Conservation (phyloP, 2,113 vertebrate genomes). For the Haemorhous mexicanus region DNA sequence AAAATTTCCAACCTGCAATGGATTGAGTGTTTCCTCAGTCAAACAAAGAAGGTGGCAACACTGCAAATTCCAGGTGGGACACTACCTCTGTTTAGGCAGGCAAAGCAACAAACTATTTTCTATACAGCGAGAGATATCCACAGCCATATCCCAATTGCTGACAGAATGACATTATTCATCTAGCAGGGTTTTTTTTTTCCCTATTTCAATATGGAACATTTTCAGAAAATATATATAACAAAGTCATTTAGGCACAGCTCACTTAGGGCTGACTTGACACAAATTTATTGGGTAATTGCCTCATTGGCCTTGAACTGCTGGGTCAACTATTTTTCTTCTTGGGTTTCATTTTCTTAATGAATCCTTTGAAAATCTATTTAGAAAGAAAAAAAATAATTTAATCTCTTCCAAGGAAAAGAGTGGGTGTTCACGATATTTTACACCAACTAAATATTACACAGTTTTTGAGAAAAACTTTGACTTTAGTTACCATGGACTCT, state of each 20-base stretch:
- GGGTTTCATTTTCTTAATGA: constrained; percentile 5
- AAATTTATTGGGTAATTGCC: neutral
- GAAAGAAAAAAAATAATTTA: neutral
- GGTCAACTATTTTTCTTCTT: constrained; percentile 3
- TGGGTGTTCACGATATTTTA: neutral
- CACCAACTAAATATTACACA: neutral
- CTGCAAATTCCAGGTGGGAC: neutral
- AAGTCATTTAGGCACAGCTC: neutral
- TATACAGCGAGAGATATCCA: neutral
- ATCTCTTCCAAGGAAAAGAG: neutral
- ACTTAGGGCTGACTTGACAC: neutral
- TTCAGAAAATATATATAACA: neutral
- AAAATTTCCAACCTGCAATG: neutral
- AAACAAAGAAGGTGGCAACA: neutral
- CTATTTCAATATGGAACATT: neutral
- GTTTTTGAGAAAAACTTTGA: neutral
- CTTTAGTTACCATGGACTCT: neutral
- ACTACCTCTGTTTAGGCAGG: neutral
- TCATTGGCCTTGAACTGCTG: neutral
- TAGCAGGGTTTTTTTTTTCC: neutral
- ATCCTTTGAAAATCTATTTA: neutral
- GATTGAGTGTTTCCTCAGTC: neutral
- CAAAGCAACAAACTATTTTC: neutral
- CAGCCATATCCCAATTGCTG: neutral
- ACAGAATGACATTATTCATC: neutral